Evolutionary conservation across 2,797 vertebrate species (phyloP).

Genomic region (Peromyscus eremicus): DNA sequence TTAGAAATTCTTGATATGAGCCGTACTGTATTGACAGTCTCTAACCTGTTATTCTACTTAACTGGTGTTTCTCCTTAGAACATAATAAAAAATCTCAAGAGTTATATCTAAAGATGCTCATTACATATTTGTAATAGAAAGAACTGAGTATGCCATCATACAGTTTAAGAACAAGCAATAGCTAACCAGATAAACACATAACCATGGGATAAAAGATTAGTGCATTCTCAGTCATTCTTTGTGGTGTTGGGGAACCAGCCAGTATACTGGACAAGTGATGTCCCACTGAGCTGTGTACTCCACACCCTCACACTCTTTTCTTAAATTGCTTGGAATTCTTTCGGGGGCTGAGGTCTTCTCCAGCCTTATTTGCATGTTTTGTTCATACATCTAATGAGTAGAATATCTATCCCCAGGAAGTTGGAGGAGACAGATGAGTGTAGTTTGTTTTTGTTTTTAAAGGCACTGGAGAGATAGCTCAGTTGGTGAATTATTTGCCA

Average conservation of each 20-base stretch:
- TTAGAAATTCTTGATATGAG: slow-evolving; percentile 44
- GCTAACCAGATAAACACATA: not conserved
- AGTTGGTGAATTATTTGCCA: not conserved
- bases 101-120: not conserved
- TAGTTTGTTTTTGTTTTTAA: not conserved
- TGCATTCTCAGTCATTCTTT: not conserved
- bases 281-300: not conserved
- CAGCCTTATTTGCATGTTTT: slow-evolving; percentile 10
- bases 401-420: not conserved
- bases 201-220: not conserved
- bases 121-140: slow-evolving; percentile 40
- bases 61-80: not conserved
- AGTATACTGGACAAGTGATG: not conserved
- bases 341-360: not conserved
- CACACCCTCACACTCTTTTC: not conserved
- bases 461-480: not conserved
- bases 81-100: not conserved
- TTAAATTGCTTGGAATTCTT: not conserved
- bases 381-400: not conserved
- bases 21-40: not conserved
- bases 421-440: not conserved
- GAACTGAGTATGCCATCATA: slow-evolving; percentile 29
- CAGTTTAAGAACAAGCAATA: not conserved
- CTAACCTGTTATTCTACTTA: not conserved
- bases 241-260: not conserved